These are phyloP conservation scores for Labia minor DNA, from an alignment of 2,888 invertebrate genomes.

Conservation along the genomic window DNA sequence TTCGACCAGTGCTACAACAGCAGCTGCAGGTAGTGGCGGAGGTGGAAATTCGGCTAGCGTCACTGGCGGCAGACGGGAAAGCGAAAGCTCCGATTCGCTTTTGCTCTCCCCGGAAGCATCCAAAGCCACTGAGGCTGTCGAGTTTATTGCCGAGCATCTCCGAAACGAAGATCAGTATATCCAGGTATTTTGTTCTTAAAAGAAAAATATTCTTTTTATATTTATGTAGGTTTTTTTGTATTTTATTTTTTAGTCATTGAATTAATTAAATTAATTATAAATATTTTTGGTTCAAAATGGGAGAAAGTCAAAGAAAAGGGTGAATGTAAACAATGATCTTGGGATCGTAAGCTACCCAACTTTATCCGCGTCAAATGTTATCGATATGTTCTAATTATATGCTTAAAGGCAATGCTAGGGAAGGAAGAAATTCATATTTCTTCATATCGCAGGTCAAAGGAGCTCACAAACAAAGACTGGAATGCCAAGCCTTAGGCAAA, in stretches of 20 bases:
- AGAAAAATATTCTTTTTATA: too few relatives aligned
- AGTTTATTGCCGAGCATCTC: slow-evolving; percentile 96
- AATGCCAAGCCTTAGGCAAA: neutral
- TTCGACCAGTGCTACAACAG: slow-evolving; percentile 40
- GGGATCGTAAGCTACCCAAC: too few relatives aligned
- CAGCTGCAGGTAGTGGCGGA: slow-evolving; percentile 45
- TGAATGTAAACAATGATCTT: too few relatives aligned
- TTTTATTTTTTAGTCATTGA: too few relatives aligned
- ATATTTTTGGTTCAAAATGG: too few relatives aligned
- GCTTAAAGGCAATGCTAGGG: neutral
- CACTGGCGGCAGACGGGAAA: slow-evolving; percentile 68
- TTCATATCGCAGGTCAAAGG: neutral
- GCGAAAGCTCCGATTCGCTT: slow-evolving; percentile 83
- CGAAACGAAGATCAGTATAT: slow-evolving; percentile 97
- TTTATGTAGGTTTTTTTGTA: slow-evolving; percentile 16
- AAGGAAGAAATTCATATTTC: neutral
- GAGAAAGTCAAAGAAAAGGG: too few relatives aligned
- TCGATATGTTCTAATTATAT: neutral
- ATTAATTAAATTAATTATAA: too few relatives aligned
- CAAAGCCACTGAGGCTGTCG: slow-evolving; percentile 93
- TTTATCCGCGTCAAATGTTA: too few relatives aligned
- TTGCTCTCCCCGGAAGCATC: slow-evolving; percentile 85
- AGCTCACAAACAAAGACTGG: neutral
- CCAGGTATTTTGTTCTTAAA: too few relatives aligned
- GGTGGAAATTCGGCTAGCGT: slow-evolving; percentile 48